Base-by-base conservation (phyloP, 2,113 vertebrate species). In the Sinocyclocheilus rhinocerous region DNA sequence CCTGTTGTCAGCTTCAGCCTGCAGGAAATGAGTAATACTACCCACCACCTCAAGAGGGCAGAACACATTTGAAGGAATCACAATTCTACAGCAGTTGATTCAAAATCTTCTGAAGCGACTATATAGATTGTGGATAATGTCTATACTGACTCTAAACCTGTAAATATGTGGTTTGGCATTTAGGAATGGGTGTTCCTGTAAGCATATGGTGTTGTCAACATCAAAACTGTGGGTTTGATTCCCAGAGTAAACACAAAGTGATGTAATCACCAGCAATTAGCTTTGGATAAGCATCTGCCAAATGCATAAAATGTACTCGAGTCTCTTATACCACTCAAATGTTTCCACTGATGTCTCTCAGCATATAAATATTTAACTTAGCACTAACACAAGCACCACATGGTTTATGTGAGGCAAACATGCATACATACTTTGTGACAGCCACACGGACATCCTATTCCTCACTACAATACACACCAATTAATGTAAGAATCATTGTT, bases 321-420 rank as follows among this genome's bases (percentile, higher is more conserved):
- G n/a, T 76, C n/a, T 1, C 20, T 22, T 36, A 52, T 76, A 15
- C 18, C 55, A 33, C 55, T 22, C 20, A 63, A 15, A 76, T 55
- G 24, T 78, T 50, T 77, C 39, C 63, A 83, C 50, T 29, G n/a
- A n/a, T 10, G 42, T 59, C 7, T 59, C 7, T 24, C 75, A 26
- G 33, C 10, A 52, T 50, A 83, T 75, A 84, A 86, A 86, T 80
- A 86, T 86, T 88, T 84, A 67, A 39, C 75, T 33, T 3, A 10
- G 42, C 72, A 83, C 15, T 61, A 50, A 69, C 50, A 36, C 18
- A 50, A 59, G 20, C 39, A 26, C 33, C 33, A 67, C 65, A 67
- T 20, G 1, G 24, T 70, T 78, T 85, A 78, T 77, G 57, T 3
- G 24, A 70, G 76, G 15, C 22, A 29, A 33, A 26, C 77, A 69